Base-by-base conservation (phyloP, 2,797 vertebrate genomes). In the Columba guinea region DNA sequence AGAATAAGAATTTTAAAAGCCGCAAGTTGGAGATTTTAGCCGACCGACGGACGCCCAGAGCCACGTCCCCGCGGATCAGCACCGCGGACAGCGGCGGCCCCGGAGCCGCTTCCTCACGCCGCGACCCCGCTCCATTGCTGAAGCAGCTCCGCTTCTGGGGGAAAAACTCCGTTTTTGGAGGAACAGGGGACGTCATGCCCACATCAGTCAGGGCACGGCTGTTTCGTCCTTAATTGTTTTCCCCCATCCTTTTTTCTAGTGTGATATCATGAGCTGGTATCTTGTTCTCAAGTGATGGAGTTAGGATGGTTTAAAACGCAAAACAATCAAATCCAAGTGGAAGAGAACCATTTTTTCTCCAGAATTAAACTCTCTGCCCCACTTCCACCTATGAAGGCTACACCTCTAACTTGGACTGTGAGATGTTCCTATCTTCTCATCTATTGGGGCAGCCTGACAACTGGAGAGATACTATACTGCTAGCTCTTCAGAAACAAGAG, bases 71-170 rank as follows among this genome's bases (percentile, higher is more conserved):
- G 76, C 3, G 53, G 81, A 69, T 96, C 94, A 98, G 98, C 91
- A 98, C 98, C 97, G 70, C 67, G 97, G 97, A 98, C 97, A 98
- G 98, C 94, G 69, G n/a, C 71, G 2, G 0, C 24, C 7, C 60
- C 37, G 23, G 60, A 60, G 14, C 34, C 2, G 15, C 46, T 4
- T 9, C 59, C 56, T 32, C 20, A 34, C 19, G 44, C 35, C 62
- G 60, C 49, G 23, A 46, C 51, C 51, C 39, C 30, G 13, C 12
- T 46, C 52, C 35, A 34, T 26, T 8, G 27, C 51, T 34, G 52
- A 10, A 39, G 73, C 22, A 49, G 24, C 49, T 51, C 49, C 13
- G 49, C 23, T 51, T 51, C 49, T 51, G 24, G 14, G 23, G 20
- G 23, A 32, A 24, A 44, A 73, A 2, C 41, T 5, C 9, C 10